Evolutionary conservation across 2,797 vertebrate genomes (phyloP), one percentile per base, ranked within the genome.

Genomic region (Poecilia gillii): DNA sequence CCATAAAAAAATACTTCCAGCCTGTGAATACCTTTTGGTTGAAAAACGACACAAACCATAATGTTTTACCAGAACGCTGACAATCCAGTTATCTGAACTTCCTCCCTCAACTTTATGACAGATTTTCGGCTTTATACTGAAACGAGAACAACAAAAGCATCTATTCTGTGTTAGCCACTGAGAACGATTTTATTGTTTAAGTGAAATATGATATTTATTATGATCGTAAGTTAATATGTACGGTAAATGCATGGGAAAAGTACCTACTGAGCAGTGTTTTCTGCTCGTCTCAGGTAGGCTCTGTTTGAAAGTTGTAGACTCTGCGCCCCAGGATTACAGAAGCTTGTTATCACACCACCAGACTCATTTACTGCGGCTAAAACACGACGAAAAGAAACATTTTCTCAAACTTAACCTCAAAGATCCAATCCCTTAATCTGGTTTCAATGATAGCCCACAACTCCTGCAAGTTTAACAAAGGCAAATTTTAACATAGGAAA

Each of bases 1-100:
- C 80, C 83, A 33, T 85, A 77, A 87, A 89, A 89, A 79, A 89
- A 79, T 31, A 73, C 74, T 90, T 85, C 74, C 82, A 76, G 82
- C 72, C 53, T 4, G 66, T 72, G 85, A 91, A 89, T 84, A 82
- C 74, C 64, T 86, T 87, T 80, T 79, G 59, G 76, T 90, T 88
- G 81, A 74, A 82, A 51, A 87, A 84, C 45, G 81, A 89, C 68
- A 77, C 46, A 74, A 82, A 83, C 85, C 83, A 81, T 75, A 76
- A 49, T 81, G 75, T 85, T 81, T 81, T 51, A 79, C 49, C 46
- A 68, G 70, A 74, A 31, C 74, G 68, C 81, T 45, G 79, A 85
- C 74, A 76, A 75, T 80, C 39, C 78, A 81, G 74, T 80, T 84
- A 82, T 84, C 79, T 82, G 59, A 59, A 77, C 66, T 43, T 76